Base-by-base conservation (phyloP, 2,113 vertebrate genomes). In the Bos indicus region DNA sequence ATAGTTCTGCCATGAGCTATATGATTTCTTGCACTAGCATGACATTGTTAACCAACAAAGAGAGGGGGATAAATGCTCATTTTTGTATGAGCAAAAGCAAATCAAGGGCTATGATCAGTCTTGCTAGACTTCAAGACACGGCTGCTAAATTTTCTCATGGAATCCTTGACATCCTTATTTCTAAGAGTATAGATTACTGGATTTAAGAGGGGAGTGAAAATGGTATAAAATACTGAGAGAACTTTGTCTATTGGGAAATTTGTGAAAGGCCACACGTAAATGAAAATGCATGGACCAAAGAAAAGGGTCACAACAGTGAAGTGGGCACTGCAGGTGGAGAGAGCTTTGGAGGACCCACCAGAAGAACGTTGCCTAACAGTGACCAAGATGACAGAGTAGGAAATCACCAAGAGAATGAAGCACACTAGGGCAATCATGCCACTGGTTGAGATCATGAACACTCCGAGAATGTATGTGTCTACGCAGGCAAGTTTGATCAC, bases 311-410 rank as follows among this genome's bases (percentile, higher is more conserved):
- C 96, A 13, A 96, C 96, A 15, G 94, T 96, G 36, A 98, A 91
- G n/a, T 98, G 98, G 21, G 96, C 98, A 85, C 91, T 97, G 82
- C 97, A 98, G 7, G 96, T 97, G 26, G 97, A 94, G n/a, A 98
- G 92, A 16, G 94, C 97, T 91, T 96, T 97, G 78, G 88, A 94
- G 16, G 80, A 94, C 3, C 88, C 60, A 5, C 25, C n/a, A 7
- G 95, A 94, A 23, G 97, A 97, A 33, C 2, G n/a, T 6, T 94
- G 52, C 40, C 48, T 0, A 8, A 97, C 71, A 1, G 88, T 92
- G 67, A 92, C 57, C 48, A 97, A 57, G 36, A 96, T 91, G n/a
- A 95, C 5, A 7, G 60, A 60, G 51, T 97, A 96, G 26, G 96
- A 97, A 10, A 93, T 97, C 40, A 93, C 64, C 56, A 97, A 23